These are phyloP conservation scores for Ictidomys tridecemlineatus DNA, from an alignment of 2,113 vertebrate genomes.

Conservation along the genomic window DNA sequence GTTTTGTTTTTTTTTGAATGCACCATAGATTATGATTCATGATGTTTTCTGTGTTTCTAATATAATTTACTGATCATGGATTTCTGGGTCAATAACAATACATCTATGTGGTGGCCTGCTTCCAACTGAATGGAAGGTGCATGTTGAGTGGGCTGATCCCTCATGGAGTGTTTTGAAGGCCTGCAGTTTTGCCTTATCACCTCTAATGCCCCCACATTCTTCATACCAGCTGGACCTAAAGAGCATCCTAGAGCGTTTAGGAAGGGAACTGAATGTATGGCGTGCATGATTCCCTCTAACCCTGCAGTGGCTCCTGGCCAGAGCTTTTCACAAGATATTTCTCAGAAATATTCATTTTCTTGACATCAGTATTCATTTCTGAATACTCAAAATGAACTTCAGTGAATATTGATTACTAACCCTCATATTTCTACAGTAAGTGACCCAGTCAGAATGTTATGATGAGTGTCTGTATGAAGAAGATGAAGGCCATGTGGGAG, in stretches of 20 bases:
- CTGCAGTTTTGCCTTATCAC: background rate
- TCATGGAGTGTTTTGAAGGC: background rate
- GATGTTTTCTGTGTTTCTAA: background rate
- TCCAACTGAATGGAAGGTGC: rapidly evolving
- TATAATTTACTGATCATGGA: rapidly evolving
- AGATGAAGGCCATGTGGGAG: too few species aligned
- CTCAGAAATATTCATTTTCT: too few species aligned
- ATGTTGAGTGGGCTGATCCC: too few species aligned
- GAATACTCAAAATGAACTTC: too few species aligned
- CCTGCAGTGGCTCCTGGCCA: background rate
- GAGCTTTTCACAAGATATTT: too few species aligned
- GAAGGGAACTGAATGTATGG: rapidly evolving
- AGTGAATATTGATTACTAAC: too few species aligned
- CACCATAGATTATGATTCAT: background rate
- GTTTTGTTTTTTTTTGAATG: too few species aligned
- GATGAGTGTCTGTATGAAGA: too few species aligned
- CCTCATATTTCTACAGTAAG: too few species aligned
- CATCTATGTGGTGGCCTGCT: rapidly evolving
- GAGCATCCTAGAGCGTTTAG: background rate
- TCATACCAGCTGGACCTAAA: background rate
- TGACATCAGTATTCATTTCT: too few species aligned
- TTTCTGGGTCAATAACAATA: background rate
- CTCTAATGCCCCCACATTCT: background rate
- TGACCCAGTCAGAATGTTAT: too few species aligned
- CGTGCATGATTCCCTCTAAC: background rate